Conservation (phyloP, 2,797 vertebrate species). For the Peromyscus nudipes region DNA sequence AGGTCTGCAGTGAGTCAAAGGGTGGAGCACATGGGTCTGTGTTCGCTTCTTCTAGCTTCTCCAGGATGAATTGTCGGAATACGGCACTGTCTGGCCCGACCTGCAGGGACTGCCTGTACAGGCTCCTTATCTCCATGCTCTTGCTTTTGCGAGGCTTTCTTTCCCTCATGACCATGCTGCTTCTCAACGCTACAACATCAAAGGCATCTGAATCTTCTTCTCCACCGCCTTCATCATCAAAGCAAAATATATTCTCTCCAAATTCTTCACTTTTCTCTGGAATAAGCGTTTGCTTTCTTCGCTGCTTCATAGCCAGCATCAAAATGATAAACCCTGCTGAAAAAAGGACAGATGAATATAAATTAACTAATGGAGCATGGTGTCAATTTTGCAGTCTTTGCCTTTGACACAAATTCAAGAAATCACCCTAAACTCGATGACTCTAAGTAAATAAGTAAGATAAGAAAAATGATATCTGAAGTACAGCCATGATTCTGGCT, state of each 20-base stretch:
- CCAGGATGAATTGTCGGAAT: slow-evolving; percentile 94
- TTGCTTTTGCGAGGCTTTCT: slow-evolving; percentile 86
- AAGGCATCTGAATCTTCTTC: slow-evolving; percentile 90
- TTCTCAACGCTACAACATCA: slow-evolving; percentile 90
- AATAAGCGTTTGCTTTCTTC: slow-evolving; percentile 87
- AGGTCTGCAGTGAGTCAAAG: slow-evolving; percentile 93
- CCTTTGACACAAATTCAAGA: not conserved
- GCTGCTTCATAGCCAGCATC: slow-evolving; percentile 90
- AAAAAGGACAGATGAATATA: not conserved
- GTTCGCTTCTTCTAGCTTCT: slow-evolving; percentile 94
- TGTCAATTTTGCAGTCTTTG: not conserved
- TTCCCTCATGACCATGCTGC: slow-evolving; percentile 84
- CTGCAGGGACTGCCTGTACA: slow-evolving; percentile 93
- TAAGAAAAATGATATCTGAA: slow-evolving; percentile 44
- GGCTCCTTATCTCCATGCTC: slow-evolving; percentile 91
- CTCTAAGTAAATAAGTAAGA: slow-evolving; percentile 18
- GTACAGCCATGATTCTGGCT: slow-evolving; percentile 41
- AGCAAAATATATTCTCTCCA: slow-evolving; percentile 94
- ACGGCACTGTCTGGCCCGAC: slow-evolving; percentile 93
- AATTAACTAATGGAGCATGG: rapidly evolving
- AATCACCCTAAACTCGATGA: slow-evolving; percentile 41
- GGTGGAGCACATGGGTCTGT: slow-evolving; percentile 91
- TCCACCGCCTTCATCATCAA: slow-evolving; percentile 89
- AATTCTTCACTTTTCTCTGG: slow-evolving; percentile 91
- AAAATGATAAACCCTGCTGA: slow-evolving; percentile 91